A percentile compares a stretch with the other conserved stretches of the same genome.
Evolutionary conservation across 2,113 vertebrate species (phyloP).

Genomic region (Tachysurus vachellii): DNA sequence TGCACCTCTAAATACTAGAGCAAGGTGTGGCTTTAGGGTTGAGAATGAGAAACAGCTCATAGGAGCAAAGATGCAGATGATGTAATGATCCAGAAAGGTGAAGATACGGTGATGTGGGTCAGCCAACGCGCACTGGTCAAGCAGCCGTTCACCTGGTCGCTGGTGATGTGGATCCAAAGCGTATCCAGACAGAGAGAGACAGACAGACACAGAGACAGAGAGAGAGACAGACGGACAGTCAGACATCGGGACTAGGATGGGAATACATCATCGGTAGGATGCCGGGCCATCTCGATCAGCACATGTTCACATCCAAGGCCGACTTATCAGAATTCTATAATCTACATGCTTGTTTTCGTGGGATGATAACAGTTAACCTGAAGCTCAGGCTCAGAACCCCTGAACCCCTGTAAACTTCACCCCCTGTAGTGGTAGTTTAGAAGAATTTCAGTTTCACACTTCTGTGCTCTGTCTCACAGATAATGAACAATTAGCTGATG

Average conservation of each 20-base stretch:
- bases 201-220: too few species aligned
- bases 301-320: not conserved
- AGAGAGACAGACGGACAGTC: too few species aligned
- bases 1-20: slow-evolving; percentile 1
- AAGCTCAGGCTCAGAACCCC: not conserved
- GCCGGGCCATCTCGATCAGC: not conserved
- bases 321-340: not conserved
- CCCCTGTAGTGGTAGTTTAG: not conserved
- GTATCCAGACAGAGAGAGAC: not conserved
- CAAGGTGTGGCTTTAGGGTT: slow-evolving; percentile 21
- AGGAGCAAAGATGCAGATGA: not conserved
- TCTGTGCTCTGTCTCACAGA: not conserved
- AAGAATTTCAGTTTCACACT: not conserved
- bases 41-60: not conserved
- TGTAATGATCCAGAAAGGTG: not conserved
- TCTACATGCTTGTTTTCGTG: not conserved
- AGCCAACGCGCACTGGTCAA: not conserved
- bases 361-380: not conserved
- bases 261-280: not conserved
- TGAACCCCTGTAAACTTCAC: not conserved
- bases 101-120: not conserved
- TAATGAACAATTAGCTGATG: not conserved
- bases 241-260: too few species aligned
- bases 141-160: not conserved
- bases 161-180: not conserved